phyloP scores from a whole-genome alignment of 2,113 vertebrate genomes.

The Brachypteracias leptosomus region DNA sequence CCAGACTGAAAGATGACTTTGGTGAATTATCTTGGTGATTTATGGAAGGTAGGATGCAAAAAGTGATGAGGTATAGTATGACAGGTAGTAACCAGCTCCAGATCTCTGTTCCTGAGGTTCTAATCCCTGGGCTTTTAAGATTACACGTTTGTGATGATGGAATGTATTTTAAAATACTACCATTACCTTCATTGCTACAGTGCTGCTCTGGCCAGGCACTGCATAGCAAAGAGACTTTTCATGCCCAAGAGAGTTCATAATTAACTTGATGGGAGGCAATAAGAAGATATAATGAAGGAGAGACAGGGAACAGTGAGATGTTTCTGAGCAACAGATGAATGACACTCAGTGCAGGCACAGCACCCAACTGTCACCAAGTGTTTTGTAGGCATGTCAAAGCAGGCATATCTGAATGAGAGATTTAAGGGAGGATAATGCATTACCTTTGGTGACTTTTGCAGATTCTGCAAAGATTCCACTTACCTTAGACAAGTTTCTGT shows the following conservation, averaged over 20 bases:
- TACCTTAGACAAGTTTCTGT: not conserved
- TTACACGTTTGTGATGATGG: not conserved
- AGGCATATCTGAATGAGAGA: not conserved
- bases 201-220: not conserved
- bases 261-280: not conserved
- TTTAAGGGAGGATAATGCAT: not conserved
- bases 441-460: not conserved
- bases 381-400: not conserved
- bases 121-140: not conserved
- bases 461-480: not conserved
- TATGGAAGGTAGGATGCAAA: not conserved
- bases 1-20: not conserved
- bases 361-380: not conserved
- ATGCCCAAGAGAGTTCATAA: not conserved
- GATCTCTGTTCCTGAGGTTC: not conserved
- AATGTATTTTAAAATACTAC: not conserved
- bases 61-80: not conserved
- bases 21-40: not conserved
- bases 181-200: not conserved
- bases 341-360: not conserved
- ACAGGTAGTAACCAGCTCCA: not conserved
- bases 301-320: not conserved
- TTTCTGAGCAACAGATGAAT: not conserved
- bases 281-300: not conserved
- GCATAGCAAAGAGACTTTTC: not conserved